Evolutionary conservation across 2,797 vertebrate genomes (phyloP).

Genomic region (Coendou prehensilis): DNA sequence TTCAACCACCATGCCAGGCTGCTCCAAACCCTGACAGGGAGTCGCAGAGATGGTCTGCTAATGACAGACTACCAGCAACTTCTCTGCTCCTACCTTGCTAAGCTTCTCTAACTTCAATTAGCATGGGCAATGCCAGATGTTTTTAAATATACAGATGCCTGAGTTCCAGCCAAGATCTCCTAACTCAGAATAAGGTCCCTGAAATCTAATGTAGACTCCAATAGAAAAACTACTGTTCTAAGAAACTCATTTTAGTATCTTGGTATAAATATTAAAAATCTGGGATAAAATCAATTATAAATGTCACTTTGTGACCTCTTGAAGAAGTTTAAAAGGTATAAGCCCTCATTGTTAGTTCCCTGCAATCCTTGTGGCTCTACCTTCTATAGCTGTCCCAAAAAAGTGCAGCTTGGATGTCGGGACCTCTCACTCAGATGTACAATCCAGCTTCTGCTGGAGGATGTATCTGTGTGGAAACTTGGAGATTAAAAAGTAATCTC

Average conservation of each 20-base stretch:
- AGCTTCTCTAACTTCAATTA: background rate
- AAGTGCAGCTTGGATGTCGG: background rate
- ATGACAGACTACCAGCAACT: background rate
- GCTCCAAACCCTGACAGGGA: background rate
- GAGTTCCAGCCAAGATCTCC: slow-evolving; percentile 4
- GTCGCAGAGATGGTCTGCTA: background rate
- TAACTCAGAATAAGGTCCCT: slow-evolving; percentile 13
- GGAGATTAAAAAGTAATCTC: slow-evolving; percentile 61
- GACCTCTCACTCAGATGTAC: background rate
- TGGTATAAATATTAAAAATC: background rate
- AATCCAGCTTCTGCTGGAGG: background rate
- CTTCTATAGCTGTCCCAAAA: background rate
- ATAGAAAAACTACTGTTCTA: slow-evolving; percentile 17
- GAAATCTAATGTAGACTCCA: background rate
- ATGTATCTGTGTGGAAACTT: background rate
- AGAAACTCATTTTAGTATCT: background rate
- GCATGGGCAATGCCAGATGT: background rate
- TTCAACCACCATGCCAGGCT: background rate
- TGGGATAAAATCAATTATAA: slow-evolving; percentile 14
- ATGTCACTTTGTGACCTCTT: background rate
- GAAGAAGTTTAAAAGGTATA: slow-evolving; percentile 29
- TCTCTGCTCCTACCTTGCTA: background rate
- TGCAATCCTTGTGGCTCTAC: slow-evolving; percentile 8
- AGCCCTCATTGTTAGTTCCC: background rate
- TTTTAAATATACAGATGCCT: slow-evolving; percentile 53